Percentiles rank a stretch among this genome's conserved stretches.
Evolutionary conservation across 1,140 invertebrate genomes (phyloP).

Genomic region (Helicoverpa zea): DNA sequence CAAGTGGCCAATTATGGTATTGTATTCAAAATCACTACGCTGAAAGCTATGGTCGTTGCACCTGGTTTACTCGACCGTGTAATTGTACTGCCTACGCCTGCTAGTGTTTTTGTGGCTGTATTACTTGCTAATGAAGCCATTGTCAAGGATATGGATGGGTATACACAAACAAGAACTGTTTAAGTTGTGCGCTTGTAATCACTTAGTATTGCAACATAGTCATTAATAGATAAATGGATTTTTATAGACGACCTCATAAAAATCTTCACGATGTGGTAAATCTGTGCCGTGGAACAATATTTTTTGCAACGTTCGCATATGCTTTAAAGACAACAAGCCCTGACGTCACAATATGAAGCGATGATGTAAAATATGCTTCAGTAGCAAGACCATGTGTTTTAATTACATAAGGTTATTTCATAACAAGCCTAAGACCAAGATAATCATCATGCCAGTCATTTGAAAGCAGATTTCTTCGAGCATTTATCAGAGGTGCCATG

Average conservation of each 20-base stretch:
- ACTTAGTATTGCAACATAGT: not conserved
- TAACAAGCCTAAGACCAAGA: constrained; percentile 6
- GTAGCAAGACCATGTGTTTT: constrained; percentile 1
- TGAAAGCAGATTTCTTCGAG: not conserved
- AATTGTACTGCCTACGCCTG: constrained; percentile 63
- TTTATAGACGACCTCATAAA: too few species aligned
- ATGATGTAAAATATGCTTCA: constrained; percentile 5
- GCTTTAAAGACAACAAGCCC: constrained; percentile 4
- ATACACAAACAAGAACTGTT: not conserved
- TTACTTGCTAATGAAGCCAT: constrained; percentile 46
- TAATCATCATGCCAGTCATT: not conserved
- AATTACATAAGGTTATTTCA: constrained; percentile 26
- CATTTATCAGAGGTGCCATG: constrained; percentile 1
- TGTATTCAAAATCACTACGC: constrained; percentile 62
- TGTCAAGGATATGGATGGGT: constrained; percentile 27
- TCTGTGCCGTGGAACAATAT: not conserved
- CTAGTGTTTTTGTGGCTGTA: constrained; percentile 25
- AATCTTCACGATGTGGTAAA: not conserved
- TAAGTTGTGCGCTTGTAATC: not conserved
- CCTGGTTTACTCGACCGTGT: constrained; percentile 68
- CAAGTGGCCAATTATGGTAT: constrained; percentile 57
- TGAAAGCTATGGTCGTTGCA: constrained; percentile 62
- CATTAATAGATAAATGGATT: not conserved
- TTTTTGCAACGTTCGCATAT: not conserved
- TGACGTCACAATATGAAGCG: constrained; percentile 8